Conservation (phyloP, 2,797 vertebrate genomes). For the Diplodus sargus region DNA sequence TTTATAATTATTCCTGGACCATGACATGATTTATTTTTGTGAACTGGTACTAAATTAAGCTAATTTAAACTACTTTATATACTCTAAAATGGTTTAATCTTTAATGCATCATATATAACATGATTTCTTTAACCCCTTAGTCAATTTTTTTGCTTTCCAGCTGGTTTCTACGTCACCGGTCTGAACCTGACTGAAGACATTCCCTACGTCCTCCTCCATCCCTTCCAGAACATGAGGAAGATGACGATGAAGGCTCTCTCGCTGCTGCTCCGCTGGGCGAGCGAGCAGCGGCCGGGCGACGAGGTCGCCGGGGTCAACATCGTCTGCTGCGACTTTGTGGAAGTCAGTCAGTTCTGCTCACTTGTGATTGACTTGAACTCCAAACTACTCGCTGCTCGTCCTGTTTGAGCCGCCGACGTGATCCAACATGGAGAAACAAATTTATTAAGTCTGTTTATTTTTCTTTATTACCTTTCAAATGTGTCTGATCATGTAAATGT, state of each 20-base stretch:
- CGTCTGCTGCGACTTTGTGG: conserved; percentile 83
- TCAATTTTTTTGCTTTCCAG: conserved; percentile 49
- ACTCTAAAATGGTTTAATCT: too few relatives aligned
- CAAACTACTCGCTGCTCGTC: conserved; percentile 10
- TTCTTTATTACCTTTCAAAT: neutral
- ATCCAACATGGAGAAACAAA: neutral
- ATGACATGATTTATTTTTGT: too few relatives aligned
- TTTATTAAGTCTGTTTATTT: neutral
- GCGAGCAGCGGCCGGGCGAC: conserved; percentile 74
- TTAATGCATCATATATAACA: too few relatives aligned
- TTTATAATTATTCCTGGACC: too few relatives aligned
- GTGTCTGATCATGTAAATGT: neutral
- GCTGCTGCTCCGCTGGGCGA: conserved; percentile 76
- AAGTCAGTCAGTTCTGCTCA: conserved; percentile 71
- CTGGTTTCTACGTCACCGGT: conserved; percentile 79
- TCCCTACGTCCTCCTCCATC: conserved; percentile 76
- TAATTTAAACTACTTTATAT: too few relatives aligned
- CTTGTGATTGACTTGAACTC: conserved; percentile 80
- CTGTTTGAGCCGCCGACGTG: neutral
- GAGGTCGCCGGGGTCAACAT: conserved; percentile 72
- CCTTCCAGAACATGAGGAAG: conserved; percentile 73
- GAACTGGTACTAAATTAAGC: too few relatives aligned
- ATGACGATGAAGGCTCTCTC: conserved; percentile 72
- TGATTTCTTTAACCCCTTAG: too few relatives aligned
- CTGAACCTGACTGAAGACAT: conserved; percentile 84